A percentile compares a stretch with the other conserved stretches of the same genome.
These are phyloP conservation scores for Yponomeuta malinellus DNA, from an alignment of 2,888 invertebrate genomes.

Conservation along the genomic window DNA sequence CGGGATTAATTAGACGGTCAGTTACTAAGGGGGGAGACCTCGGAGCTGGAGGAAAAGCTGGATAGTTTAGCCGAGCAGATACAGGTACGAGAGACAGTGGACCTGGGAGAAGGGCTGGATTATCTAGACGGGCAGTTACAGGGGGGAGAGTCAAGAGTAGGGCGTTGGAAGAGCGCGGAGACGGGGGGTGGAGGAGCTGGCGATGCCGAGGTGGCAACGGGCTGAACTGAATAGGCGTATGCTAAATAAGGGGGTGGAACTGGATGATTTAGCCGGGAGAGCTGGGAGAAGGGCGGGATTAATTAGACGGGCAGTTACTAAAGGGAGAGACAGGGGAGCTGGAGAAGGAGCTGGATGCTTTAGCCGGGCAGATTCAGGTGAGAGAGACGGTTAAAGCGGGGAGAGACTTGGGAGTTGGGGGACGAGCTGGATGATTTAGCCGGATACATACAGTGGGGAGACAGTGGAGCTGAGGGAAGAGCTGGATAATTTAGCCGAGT, in stretches of 20 bases:
- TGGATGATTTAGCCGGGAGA: constrained; percentile 66
- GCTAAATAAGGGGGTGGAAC: constrained; percentile 86
- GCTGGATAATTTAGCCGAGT: neutral
- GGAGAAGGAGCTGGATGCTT: constrained; percentile 56
- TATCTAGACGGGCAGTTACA: too few species aligned
- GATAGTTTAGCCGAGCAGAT: neutral
- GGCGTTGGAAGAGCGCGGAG: constrained; percentile 90
- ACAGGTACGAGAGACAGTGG: too few species aligned
- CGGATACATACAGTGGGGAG: constrained; percentile 77
- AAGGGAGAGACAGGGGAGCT: too few species aligned
- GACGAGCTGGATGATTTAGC: constrained; percentile 77
- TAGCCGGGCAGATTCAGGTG: constrained; percentile 33
- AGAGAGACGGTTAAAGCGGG: too few species aligned
- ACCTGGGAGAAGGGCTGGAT: too few species aligned
- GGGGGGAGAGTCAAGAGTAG: constrained; percentile 77
- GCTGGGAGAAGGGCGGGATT: too few species aligned
- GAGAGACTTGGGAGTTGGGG: too few species aligned
- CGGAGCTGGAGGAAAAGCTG: neutral
- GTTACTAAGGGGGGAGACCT: too few species aligned
- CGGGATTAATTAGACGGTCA: too few species aligned
- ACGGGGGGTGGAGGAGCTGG: constrained; percentile 93
- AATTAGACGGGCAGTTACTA: too few species aligned
- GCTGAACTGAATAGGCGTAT: constrained; percentile 88
- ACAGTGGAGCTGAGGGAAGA: neutral
- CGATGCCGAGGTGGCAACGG: constrained; percentile 86